Percentiles rank a stretch among this genome's conserved stretches.
Evolutionary conservation across 2,113 vertebrate genomes (phyloP).

Genomic region (Tautogolabrus adspersus): DNA sequence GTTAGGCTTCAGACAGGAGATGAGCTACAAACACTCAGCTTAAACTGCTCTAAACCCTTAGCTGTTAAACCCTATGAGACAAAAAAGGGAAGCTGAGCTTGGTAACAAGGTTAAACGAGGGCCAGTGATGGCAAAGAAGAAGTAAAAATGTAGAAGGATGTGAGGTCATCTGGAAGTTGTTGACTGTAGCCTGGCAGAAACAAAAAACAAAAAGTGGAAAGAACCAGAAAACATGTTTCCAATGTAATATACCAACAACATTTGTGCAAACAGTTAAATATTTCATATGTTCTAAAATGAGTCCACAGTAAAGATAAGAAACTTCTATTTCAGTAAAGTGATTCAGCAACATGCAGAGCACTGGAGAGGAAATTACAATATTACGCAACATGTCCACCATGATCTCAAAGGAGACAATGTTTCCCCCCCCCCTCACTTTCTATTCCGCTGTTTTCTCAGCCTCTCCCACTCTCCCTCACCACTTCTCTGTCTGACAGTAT

Average conservation of each 20-base stretch:
- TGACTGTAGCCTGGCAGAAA: conserved; percentile 57
- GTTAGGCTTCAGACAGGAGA: background rate
- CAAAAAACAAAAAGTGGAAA: conserved; percentile 37
- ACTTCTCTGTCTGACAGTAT: conserved; percentile 57
- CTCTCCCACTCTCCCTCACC: conserved; percentile 43
- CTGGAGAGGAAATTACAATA: conserved; percentile 31
- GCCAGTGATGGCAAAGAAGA: conserved; percentile 60
- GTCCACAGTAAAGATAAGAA: background rate
- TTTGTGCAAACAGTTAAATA: background rate
- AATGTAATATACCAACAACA: background rate
- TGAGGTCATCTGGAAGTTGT: conserved; percentile 68
- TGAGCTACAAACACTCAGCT: background rate
- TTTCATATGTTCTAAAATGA: background rate
- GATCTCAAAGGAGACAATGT: conserved; percentile 30
- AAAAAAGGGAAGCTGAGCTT: conserved; percentile 47
- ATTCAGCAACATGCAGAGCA: conserved; percentile 24
- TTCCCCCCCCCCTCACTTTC: conserved; percentile 57
- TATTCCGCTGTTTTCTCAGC: conserved; percentile 59
- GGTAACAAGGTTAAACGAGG: conserved; percentile 50
- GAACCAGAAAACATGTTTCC: background rate
- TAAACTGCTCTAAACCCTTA: background rate
- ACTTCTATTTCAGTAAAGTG: conserved; percentile 8
- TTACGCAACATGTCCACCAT: conserved; percentile 51
- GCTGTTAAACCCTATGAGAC: conserved; percentile 8
- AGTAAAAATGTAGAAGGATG: conserved; percentile 76